A percentile compares a stretch with the other conserved stretches of the same genome.
phyloP scores from a whole-genome alignment of 2,888 invertebrate genomes.

The Drosophila monieri region DNA sequence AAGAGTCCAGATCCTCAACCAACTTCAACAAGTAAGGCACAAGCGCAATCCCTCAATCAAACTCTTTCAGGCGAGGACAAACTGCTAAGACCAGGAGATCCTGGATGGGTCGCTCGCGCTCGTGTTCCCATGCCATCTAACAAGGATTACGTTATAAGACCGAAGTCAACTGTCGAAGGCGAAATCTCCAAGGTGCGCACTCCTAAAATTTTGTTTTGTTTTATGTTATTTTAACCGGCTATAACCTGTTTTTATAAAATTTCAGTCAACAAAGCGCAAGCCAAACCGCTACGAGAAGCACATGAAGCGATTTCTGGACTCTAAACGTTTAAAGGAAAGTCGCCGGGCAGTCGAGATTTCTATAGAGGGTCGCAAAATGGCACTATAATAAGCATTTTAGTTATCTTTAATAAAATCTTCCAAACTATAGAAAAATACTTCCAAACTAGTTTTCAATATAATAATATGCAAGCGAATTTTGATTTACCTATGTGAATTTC shows the following conservation, averaged over 20 bases:
- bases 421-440: conserved; percentile 51
- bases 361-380: conserved; percentile 98
- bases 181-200: conserved; percentile 91
- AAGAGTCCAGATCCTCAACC: conserved; percentile 84
- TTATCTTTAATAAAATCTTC: conserved; percentile 32
- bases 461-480: conserved; percentile 9
- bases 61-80: conserved; percentile 87
- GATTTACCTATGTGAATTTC: neutral
- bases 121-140: conserved; percentile 97
- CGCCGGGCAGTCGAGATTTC: conserved; percentile 96
- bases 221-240: neutral
- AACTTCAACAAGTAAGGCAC: conserved; percentile 75
- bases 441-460: conserved; percentile 48
- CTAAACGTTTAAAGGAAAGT: conserved; percentile 90
- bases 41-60: conserved; percentile 86
- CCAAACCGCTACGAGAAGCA: conserved; percentile 96
- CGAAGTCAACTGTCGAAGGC: conserved; percentile 94
- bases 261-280: conserved; percentile 90
- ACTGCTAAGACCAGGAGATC: conserved; percentile 94
- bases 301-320: conserved; percentile 94
- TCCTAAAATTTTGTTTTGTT: neutral
- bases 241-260: conserved; percentile 9
- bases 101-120: conserved; percentile 97
- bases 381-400: conserved; percentile 86
- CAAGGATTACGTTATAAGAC: conserved; percentile 98